Percentiles rank a stretch among this genome's conserved stretches.
These are phyloP conservation scores for Gonioctena quinquepunctata DNA, from an alignment of 1,140 invertebrate species.

Conservation along the genomic window DNA sequence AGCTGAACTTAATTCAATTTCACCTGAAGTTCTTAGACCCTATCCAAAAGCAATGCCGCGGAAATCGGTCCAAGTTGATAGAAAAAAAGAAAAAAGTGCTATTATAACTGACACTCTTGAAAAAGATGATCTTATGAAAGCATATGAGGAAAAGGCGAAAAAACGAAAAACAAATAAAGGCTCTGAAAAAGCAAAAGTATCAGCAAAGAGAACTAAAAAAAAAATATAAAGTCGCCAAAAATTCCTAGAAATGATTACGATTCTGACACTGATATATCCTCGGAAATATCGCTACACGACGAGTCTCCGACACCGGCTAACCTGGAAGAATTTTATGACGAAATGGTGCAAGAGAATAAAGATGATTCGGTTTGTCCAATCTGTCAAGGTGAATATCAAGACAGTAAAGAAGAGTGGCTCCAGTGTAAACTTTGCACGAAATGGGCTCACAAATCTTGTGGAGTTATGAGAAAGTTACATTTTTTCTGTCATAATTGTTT, in stretches of 20 bases:
- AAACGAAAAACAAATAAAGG: not conserved
- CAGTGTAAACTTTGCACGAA: constrained; percentile 1
- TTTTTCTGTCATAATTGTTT: constrained; percentile 5
- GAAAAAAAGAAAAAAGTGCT: not conserved
- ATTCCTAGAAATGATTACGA: not conserved
- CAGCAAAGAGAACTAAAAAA: not conserved
- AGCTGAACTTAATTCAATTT: not conserved
- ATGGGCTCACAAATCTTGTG: constrained; percentile 6
- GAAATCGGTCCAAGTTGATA: not conserved
- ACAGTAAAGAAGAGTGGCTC: constrained; percentile 2
- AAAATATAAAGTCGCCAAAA: not conserved
- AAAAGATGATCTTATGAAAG: not conserved
- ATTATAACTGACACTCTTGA: not conserved
- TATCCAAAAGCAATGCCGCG: not conserved
- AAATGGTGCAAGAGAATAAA: not conserved
- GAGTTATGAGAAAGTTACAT: not conserved
- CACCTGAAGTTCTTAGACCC: not conserved
- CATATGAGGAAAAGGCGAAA: not conserved
- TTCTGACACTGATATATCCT: not conserved
- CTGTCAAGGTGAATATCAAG: constrained; percentile 1
- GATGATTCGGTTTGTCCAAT: not conserved
- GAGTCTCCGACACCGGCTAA: not conserved
- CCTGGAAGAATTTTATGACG: not conserved
- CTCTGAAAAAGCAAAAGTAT: not conserved
- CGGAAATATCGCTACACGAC: not conserved